Conservation (phyloP, 2,888 invertebrate species). For the Ormia ochracea region DNA sequence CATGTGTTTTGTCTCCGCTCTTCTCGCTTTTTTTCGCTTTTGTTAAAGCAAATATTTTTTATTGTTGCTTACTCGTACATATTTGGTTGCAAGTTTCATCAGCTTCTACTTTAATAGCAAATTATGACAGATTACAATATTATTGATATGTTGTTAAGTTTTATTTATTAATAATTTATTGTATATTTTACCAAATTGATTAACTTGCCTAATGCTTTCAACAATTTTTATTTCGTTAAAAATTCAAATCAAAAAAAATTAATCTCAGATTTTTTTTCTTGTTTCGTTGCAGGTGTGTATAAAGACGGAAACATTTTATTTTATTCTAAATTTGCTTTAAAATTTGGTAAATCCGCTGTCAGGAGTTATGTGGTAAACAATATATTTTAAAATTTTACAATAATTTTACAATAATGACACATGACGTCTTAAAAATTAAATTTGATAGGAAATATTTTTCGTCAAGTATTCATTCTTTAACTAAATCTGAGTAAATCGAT, state of each 20-base stretch:
- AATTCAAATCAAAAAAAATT: slow-evolving; percentile 17
- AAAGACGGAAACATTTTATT: too few species aligned
- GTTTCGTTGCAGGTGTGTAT: slow-evolving; percentile 55
- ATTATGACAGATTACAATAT: slow-evolving; percentile 58
- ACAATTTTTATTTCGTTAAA: not conserved
- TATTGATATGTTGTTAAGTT: slow-evolving; percentile 55
- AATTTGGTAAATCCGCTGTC: slow-evolving; percentile 35
- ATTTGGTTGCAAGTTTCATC: slow-evolving; percentile 13
- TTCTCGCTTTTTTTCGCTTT: not conserved
- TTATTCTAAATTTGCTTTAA: slow-evolving; percentile 16
- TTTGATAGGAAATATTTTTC: too few species aligned
- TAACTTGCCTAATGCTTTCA: slow-evolving; percentile 9
- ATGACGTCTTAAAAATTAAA: too few species aligned
- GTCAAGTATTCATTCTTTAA: too few species aligned
- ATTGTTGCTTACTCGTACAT: slow-evolving; percentile 8
- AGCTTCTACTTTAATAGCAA: slow-evolving; percentile 35
- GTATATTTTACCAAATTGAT: slow-evolving; percentile 38
- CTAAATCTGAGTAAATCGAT: too few species aligned
- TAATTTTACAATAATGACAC: too few species aligned
- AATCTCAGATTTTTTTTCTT: slow-evolving; percentile 41
- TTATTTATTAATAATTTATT: slow-evolving; percentile 52
- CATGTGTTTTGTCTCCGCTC: not conserved
- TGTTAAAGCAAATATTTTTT: not conserved
- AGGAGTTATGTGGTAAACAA: slow-evolving; percentile 13
- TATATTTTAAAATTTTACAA: not conserved